phyloP scores from a whole-genome alignment of 2,797 vertebrate species.

The Neopelma chrysocephalum region DNA sequence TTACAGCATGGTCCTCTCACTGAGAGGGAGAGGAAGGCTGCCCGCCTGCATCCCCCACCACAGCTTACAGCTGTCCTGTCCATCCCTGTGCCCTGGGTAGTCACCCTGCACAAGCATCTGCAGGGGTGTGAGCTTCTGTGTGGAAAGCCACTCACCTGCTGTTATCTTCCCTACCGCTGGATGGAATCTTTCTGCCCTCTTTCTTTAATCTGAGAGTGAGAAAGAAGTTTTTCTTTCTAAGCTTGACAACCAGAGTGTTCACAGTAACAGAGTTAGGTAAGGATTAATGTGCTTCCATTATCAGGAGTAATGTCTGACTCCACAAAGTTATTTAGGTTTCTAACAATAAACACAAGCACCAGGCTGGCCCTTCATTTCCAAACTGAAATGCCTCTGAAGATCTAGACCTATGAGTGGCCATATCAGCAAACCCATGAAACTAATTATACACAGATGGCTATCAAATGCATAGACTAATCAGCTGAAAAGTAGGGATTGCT shows the following conservation, averaged over 20 bases:
- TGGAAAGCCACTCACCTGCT: neutral
- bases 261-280: neutral
- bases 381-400: neutral
- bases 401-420: neutral
- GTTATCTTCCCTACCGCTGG: neutral
- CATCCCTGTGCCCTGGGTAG: neutral
- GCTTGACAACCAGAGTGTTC: neutral
- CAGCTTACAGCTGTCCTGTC: rapidly evolving
- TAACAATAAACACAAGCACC: neutral
- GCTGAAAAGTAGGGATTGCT: neutral
- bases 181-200: neutral
- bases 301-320: neutral
- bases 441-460: neutral
- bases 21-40: neutral
- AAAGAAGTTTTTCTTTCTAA: neutral
- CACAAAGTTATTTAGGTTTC: neutral
- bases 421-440: neutral
- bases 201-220: neutral
- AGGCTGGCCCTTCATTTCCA: neutral
- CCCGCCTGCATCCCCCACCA: no score
- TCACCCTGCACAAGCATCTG: neutral
- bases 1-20: neutral
- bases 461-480: neutral
- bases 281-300: neutral
- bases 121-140: neutral